Conservation (phyloP, 2,113 vertebrate species). For the Dicentrarchus labrax region DNA sequence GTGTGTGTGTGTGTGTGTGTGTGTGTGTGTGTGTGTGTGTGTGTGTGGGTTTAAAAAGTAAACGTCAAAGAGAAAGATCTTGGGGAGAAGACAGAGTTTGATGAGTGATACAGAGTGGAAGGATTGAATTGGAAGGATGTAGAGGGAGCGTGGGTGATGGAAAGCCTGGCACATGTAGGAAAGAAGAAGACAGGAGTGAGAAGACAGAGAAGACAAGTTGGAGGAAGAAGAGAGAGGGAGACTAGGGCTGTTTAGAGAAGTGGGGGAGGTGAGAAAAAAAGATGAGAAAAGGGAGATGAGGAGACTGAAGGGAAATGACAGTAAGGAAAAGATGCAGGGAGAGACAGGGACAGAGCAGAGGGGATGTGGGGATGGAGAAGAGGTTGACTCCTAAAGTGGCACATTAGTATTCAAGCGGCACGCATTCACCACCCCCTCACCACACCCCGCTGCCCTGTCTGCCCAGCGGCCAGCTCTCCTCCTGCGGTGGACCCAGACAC, state of each 20-base stretch:
- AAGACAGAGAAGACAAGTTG: conserved; percentile 41
- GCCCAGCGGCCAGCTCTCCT: conserved; percentile 68
- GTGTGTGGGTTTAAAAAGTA: conserved; percentile 64
- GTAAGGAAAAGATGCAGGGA: conserved; percentile 42
- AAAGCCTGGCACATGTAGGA: conserved; percentile 51
- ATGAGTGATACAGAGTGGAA: conserved; percentile 50
- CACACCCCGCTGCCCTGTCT: conserved; percentile 70
- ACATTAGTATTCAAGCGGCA: conserved; percentile 92
- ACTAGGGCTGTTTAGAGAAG: conserved; percentile 34
- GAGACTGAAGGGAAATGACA: conserved; percentile 42
- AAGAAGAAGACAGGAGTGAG: conserved; percentile 37
- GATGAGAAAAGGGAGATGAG: conserved; percentile 21
- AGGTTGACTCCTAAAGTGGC: conserved; percentile 87
- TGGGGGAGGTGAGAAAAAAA: conserved; percentile 33
- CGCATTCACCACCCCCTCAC: conserved; percentile 42
- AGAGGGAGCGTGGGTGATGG: conserved; percentile 53
- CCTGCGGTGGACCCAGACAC: conserved; percentile 57
- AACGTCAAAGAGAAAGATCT: conserved; percentile 41
- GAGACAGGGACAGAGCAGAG: conserved; percentile 61
- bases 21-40: conserved; percentile 13
- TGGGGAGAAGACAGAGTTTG: conserved; percentile 40
- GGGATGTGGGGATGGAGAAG: conserved; percentile 78
- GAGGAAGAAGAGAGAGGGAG: conserved; percentile 28
- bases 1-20: no score
- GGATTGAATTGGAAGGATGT: conserved; percentile 47